phyloP scores from a whole-genome alignment of 2,113 vertebrate genomes.

The Pteronura brasiliensis region DNA sequence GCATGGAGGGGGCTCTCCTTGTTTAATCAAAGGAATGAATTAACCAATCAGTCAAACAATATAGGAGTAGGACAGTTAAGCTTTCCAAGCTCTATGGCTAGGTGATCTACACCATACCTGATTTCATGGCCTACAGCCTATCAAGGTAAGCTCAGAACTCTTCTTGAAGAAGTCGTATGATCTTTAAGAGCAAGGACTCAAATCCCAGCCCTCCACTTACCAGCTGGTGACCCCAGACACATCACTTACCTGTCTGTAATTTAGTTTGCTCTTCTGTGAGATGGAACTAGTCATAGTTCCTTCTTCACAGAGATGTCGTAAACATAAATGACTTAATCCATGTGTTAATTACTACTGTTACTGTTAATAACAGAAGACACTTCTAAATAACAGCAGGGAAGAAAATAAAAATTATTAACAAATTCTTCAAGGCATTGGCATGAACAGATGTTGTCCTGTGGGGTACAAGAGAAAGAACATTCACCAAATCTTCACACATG shows the following conservation, averaged over 20 bases:
- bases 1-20: background rate
- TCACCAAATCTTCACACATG: background rate
- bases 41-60: background rate
- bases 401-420: background rate
- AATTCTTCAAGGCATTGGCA: background rate
- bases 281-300: background rate
- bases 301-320: background rate
- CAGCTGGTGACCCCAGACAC: background rate
- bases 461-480: background rate
- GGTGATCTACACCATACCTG: background rate
- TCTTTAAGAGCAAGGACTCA: background rate
- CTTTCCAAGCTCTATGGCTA: background rate
- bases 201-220: background rate
- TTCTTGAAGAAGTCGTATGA: background rate
- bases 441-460: background rate
- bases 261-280: background rate
- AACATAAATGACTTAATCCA: background rate
- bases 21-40: background rate
- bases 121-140: background rate
- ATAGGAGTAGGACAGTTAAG: background rate
- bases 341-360: background rate
- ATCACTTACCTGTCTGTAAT: background rate
- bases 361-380: background rate
- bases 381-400: background rate
- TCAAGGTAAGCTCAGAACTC: background rate